These are phyloP conservation scores for Alaudala cheleensis DNA, from an alignment of 2,113 vertebrate species.

Conservation along the genomic window DNA sequence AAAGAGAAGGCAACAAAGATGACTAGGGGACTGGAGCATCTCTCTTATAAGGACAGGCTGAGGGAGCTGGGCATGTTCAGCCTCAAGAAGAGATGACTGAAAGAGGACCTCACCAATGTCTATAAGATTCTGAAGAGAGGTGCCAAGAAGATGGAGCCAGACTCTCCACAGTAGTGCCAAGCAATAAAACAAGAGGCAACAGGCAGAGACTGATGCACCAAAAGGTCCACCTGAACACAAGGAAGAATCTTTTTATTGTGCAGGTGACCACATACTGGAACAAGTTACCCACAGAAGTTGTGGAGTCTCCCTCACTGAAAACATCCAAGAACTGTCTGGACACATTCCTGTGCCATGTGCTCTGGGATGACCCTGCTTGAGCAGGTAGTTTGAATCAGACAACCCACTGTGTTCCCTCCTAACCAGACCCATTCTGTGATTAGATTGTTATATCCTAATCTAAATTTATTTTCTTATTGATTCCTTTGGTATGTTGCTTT, in stretches of 20 bases:
- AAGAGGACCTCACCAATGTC: not conserved
- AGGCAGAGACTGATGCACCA: not conserved
- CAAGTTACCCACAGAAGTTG: not conserved
- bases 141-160: not conserved
- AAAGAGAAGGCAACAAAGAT: not conserved
- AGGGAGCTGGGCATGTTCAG: not conserved
- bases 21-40: no score
- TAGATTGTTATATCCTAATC: not conserved
- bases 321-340: not conserved
- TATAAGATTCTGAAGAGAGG: not conserved
- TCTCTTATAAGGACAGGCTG: not conserved
- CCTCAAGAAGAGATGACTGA: fast-evolving
- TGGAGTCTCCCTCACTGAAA: not conserved
- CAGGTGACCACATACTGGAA: not conserved
- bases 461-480: not conserved
- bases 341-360: not conserved
- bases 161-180: no score
- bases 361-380: not conserved
- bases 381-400: not conserved
- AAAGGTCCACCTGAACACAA: fast-evolving
- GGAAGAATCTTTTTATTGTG: not conserved
- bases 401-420: no score
- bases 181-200: not conserved
- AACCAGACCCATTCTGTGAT: not conserved
- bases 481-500: not conserved